These are phyloP conservation scores for Caenorhabditis sp. DNA, from an alignment of 2,888 invertebrate genomes.

Conservation along the genomic window DNA sequence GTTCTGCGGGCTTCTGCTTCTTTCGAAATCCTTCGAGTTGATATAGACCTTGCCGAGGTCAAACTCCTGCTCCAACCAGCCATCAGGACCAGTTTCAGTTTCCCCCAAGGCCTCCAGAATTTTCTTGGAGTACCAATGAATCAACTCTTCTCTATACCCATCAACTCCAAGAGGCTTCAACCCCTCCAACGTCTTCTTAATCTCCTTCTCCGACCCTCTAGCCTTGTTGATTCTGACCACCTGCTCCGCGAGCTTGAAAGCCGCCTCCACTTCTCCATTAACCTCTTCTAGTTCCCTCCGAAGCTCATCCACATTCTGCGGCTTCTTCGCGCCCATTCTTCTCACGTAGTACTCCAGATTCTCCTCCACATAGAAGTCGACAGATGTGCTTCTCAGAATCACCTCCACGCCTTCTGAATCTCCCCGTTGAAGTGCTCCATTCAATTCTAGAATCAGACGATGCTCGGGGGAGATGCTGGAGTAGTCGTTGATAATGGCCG, in stretches of 20 bases:
- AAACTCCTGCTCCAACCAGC: slow-evolving; percentile 66
- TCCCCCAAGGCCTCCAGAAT: slow-evolving; percentile 40
- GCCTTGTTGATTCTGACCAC: slow-evolving; percentile 61
- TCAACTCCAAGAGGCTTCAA: slow-evolving; percentile 23
- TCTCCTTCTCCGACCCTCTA: not conserved
- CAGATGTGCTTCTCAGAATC: slow-evolving; percentile 42
- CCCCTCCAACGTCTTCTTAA: slow-evolving; percentile 26
- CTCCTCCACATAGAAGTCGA: slow-evolving; percentile 58
- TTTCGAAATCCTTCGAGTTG: not conserved
- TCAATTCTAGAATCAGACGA: slow-evolving; percentile 61
- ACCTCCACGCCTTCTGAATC: slow-evolving; percentile 56
- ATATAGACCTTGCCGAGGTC: slow-evolving; percentile 54
- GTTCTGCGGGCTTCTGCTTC: not conserved
- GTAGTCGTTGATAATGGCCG: slow-evolving; percentile 65
- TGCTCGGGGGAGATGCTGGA: slow-evolving; percentile 64
- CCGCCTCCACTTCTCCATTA: slow-evolving; percentile 33
- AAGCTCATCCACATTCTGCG: slow-evolving; percentile 30
- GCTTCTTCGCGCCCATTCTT: slow-evolving; percentile 27
- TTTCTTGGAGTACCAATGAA: slow-evolving; percentile 67
- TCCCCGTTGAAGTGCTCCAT: slow-evolving; percentile 28
- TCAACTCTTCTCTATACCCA: slow-evolving; percentile 50
- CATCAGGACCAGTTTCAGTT: slow-evolving; percentile 3
- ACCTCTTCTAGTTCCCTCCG: slow-evolving; percentile 26
- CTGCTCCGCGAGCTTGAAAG: slow-evolving; percentile 43
- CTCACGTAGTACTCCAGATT: slow-evolving; percentile 65